Evolutionary conservation across 2,888 invertebrate species (phyloP), one percentile per base, ranked within the genome.

Genomic region (Petrophora chlorosata): DNA sequence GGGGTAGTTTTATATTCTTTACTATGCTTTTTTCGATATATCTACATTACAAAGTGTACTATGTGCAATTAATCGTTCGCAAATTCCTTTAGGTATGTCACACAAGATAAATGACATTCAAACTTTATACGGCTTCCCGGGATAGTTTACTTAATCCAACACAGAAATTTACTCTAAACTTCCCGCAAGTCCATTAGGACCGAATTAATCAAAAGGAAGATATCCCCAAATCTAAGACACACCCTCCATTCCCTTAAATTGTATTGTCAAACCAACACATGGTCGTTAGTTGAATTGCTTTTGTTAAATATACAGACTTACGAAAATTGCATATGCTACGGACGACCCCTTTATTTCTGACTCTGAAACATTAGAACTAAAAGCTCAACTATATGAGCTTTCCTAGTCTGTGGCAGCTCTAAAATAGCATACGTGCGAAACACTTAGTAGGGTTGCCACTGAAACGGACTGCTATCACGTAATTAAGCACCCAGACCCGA

Each of bases 381-480:
- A 44, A n/a, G 5, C 5, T 26, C 4, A n/a, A 26, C 16, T 15
- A 30, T 8, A 16, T n/a, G 8, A 34, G 14, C 13, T 22, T 16
- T 54, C 44, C 50, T n/a, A 66, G 38, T 39, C 67, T 73, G 61
- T 65, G 70, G 44, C 47, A 13, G 26, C 14, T 48, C 40, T 56
- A 56, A 57, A 50, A 41, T 48, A 52, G 42, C 57, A 62, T 55
- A 68, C 64, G 65, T 64, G 65, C 70, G 60, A 70, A 73, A 70
- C 63, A 66, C 63, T 74, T 67, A 68, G 67, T 61, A 74, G 60
- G 76, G 73, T 77, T 73, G 67, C 67, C 71, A 69, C 77, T 73
- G 73, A 79, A 85, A 79, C 73, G 79, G 79, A 77, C 82, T 75
- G 68, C 86, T 88, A 87, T 88, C 85, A 87, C 84, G 79, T 88